Base-by-base conservation (phyloP, 2,888 invertebrate genomes). In the Molanna angustata region DNA sequence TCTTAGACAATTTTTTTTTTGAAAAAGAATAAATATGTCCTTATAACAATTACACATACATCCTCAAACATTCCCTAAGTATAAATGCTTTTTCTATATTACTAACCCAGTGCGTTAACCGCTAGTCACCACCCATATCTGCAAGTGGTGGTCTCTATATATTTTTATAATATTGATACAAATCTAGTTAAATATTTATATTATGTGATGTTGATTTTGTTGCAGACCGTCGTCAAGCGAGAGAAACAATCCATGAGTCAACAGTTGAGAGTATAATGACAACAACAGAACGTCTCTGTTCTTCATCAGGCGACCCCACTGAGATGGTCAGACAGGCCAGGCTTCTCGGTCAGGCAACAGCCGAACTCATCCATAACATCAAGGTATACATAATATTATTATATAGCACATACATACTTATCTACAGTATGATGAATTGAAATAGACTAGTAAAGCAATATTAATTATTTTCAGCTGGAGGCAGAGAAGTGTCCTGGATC, bases 281-380 rank as follows among this genome's bases (percentile, higher is more conserved):
- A 2, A 92, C 94, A 6, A 92, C 94, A 3, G 95, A 97, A 68
- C 84, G 89, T 42, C 76, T 99, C 43, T 86, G 90, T 52, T 86
- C 88, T 2, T 88, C 90, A 11, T 79, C 82, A n/a, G 90, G 89
- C 1, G 91, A 95, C 71, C 85, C 94, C 0, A 86, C 86, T 4
- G 95, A 96, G 72, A 96, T 97, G 96, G 90, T 98, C 39, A 83
- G 86, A 0, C 95, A 96, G 66, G 96, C 97, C 0, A 76, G 93
- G 45, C 83, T 90, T 21, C 76, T 97, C 53, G 96, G 96, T 0
- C 92, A 94, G 73, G 96, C 96, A 17, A 97, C 96, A 0, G 93
- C 96, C 0, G 88, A 92, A 59, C 80, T 98, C 52, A 96, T 98
- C 56, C 90, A 92, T 64, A 90, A 90, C 63, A 96, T 99, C 65